Evolutionary conservation across 2,113 vertebrate genomes (phyloP), one percentile per base, ranked within the genome.

Genomic region (Empidonax traillii): DNA sequence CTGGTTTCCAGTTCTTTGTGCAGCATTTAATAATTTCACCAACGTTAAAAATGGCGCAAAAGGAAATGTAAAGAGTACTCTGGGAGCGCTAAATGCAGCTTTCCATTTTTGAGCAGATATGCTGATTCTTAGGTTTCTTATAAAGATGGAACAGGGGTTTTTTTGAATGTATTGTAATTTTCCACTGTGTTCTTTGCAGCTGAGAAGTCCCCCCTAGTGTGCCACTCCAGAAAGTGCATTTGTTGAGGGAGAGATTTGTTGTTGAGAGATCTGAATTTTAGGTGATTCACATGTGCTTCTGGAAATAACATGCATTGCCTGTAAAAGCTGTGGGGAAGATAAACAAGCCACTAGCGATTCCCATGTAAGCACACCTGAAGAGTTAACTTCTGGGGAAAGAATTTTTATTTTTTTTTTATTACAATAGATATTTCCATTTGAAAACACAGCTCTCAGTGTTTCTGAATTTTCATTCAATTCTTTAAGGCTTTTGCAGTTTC

Each of bases 121-220:
- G 39, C 61, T 59, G 41, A 74, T 85, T 80, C 15, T 80, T 56
- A 49, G 16, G 2, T 65, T 86, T 89, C 33, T 49, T 72, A 1
- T 65, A 61, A 71, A 69, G 33, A 69, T 87, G 52, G 31, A 67
- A 19, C 9, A 10, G 33, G 35, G 6, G 0, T 41, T 76, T 35
- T 61, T 72, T 43, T 85, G 11, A 47, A 78, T 52, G 19, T 55
- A 1, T 51, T 92, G 90, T 92, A 97, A 91, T 94, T 95, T 96
- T 96, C 92, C 87, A 87, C 92, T 87, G 67, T 69, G 69, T 58
- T 96, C 82, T 67, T 72, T 72, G 80, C 85, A 91, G 87, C 39
- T 39, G 8, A 59, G 72, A 91, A 94, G 75, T 90, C 47, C 82
- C 94, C 96, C 92, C 96, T 97, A 96, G 96, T 11, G 94, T 89